Conservation (phyloP, 2,113 vertebrate species). For the Enhydra lutris region DNA sequence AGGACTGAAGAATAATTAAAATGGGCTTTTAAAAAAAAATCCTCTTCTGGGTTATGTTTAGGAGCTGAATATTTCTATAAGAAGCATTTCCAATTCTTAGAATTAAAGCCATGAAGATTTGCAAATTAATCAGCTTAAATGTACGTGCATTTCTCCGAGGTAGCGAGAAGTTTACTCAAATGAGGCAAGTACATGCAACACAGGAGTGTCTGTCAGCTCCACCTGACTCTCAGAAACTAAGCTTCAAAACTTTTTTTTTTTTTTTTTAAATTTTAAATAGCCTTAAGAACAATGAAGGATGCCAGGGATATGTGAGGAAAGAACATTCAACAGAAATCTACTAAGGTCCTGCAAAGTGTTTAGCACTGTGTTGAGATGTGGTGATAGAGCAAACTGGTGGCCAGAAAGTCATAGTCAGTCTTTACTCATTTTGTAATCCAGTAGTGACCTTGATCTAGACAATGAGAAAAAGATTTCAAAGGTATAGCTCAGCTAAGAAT, state of each 20-base stretch:
- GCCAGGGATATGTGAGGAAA: background rate
- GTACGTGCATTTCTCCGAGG: background rate
- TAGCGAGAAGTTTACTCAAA: background rate
- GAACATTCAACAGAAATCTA: background rate
- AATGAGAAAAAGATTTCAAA: background rate
- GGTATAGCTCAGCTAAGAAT: background rate
- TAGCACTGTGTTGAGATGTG: background rate
- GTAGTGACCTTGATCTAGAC: background rate
- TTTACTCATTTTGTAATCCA: slow-evolving; percentile 21
- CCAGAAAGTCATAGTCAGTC: background rate
- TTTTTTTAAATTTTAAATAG: background rate
- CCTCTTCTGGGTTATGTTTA: background rate
- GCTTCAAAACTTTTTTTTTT: background rate
- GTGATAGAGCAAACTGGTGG: background rate
- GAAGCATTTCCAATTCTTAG: slow-evolving; percentile 18
- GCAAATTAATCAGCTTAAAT: background rate
- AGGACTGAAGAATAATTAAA: slow-evolving; percentile 39
- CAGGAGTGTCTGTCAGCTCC: background rate
- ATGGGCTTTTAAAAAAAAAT: background rate
- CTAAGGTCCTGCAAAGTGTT: background rate
- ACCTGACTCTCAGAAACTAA: background rate
- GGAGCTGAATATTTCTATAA: background rate
- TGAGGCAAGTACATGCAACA: background rate
- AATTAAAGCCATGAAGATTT: slow-evolving; percentile 30
- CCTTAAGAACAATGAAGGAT: background rate